Base-by-base conservation (phyloP, 2,797 vertebrate genomes). In the Scarus forsteni region DNA sequence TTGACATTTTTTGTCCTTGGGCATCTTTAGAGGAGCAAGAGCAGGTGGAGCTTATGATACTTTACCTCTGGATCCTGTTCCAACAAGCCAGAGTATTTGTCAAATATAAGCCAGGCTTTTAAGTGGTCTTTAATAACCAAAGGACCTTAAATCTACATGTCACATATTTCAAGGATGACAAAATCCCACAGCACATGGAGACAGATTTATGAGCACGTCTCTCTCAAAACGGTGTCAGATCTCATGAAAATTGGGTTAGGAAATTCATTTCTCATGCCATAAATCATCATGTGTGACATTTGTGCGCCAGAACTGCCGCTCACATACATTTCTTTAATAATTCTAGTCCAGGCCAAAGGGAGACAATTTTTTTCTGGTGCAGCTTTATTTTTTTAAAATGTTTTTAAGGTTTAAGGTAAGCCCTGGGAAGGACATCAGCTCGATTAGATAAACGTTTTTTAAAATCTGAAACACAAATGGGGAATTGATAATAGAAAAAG, bases 71-170 rank as follows among this genome's bases (percentile, higher is more conserved):
- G n/a, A 59, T 83, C 88, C 51, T 90, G 93, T 90, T 86, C 61
- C 55, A 75, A 89, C 93, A 91, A 70, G 92, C 80, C 80, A 66
- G 70, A 85, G 83, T 76, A 91, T 92, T 89, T 81, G 63, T 91
- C 81, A 76, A 86, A 81, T 77, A 75, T 64, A 81, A 55, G 38
- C 45, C 39, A 53, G 18, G 67, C 61, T 65, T 81, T 79, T 80
- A 86, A 77, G 70, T 83, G 72, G 56, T 79, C 79, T 86, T 81
- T 84, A 85, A 86, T 90, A 74, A 92, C 85, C 86, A 86, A 72
- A 84, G 67, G 73, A 50, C 70, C 56, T 48, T 86, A 82, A 88
- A 89, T 87, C 68, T 86, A 63, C 75, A 64, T 86, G 85, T 81
- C 90, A 79, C 81, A 88, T 83, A 69, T 60, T 84, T 90, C 56